Conservation (phyloP, 2,113 vertebrate species). For the Bubo scandiacus region DNA sequence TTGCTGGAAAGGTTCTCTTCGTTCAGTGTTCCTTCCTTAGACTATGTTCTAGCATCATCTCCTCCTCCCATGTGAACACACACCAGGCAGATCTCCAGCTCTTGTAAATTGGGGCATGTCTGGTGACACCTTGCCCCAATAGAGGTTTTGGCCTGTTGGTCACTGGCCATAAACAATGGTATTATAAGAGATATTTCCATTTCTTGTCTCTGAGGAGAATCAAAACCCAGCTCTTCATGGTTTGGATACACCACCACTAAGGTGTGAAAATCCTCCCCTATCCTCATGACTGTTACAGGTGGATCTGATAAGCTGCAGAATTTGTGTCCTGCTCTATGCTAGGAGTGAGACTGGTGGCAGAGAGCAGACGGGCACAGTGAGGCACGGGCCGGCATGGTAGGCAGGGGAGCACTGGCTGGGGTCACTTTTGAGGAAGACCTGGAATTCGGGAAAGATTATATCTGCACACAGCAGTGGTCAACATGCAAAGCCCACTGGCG, state of each 20-base stretch:
- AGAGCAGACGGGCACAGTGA: fast-evolving
- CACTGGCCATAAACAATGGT: background rate
- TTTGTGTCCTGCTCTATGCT: background rate
- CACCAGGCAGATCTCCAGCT: background rate
- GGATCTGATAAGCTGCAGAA: background rate
- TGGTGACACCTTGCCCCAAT: background rate
- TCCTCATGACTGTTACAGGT: background rate
- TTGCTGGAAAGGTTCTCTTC: background rate
- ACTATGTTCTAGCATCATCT: background rate
- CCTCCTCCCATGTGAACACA: background rate
- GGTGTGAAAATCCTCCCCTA: background rate
- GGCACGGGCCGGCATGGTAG: background rate
- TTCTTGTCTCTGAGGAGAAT: background rate
- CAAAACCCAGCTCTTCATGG: background rate
- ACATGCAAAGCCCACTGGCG: background rate
- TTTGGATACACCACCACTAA: background rate
- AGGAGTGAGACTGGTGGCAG: background rate
- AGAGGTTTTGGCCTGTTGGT: background rate
- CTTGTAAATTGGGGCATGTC: background rate
- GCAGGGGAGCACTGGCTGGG: background rate
- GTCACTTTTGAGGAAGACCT: background rate
- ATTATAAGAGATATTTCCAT: background rate
- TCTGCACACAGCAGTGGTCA: background rate
- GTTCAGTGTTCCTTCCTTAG: background rate
- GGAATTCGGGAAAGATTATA: background rate